phyloP scores from a whole-genome alignment of 2,797 vertebrate species.

The Oreonectes daqikongensis region DNA sequence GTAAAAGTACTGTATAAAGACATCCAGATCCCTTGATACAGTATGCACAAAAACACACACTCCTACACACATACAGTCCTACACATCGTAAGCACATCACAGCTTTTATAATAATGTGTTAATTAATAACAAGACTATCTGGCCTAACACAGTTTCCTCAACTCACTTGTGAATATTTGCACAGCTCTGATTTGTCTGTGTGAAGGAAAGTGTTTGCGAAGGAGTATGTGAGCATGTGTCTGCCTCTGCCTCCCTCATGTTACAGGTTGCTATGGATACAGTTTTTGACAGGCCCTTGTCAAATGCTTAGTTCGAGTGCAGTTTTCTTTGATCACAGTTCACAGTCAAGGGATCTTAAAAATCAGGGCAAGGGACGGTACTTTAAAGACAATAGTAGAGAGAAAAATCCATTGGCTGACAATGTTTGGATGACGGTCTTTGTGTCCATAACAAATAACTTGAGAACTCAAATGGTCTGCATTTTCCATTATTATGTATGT shows the following conservation, averaged over 20 bases:
- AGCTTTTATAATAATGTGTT: conserved; percentile 46
- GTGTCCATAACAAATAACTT: conserved; percentile 7
- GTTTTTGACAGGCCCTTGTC: conserved; percentile 62
- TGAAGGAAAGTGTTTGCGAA: conserved; percentile 37
- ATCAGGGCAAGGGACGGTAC: conserved; percentile 47
- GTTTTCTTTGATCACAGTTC: conserved; percentile 58
- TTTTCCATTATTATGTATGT: not conserved
- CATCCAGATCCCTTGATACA: not conserved
- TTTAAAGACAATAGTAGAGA: conserved; percentile 45
- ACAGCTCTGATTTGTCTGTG: conserved; percentile 46
- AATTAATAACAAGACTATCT: conserved; percentile 55
- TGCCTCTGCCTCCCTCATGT: conserved; percentile 32
- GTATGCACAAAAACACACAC: conserved; percentile 7
- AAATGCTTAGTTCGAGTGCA: conserved; percentile 62
- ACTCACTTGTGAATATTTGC: conserved; percentile 54
- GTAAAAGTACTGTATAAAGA: conserved; percentile 5
- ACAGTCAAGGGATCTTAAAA: conserved; percentile 60
- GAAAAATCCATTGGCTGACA: conserved; percentile 43
- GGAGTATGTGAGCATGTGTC: conserved; percentile 18
- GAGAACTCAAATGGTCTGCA: not conserved
- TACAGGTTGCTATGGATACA: conserved; percentile 60
- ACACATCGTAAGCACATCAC: conserved; percentile 26
- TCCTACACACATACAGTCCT: conserved; percentile 10
- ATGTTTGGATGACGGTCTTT: conserved; percentile 12
- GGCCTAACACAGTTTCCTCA: conserved; percentile 45